phyloP scores from a whole-genome alignment of 1,140 invertebrate genomes.

The Macrosteles quadrilineatus region DNA sequence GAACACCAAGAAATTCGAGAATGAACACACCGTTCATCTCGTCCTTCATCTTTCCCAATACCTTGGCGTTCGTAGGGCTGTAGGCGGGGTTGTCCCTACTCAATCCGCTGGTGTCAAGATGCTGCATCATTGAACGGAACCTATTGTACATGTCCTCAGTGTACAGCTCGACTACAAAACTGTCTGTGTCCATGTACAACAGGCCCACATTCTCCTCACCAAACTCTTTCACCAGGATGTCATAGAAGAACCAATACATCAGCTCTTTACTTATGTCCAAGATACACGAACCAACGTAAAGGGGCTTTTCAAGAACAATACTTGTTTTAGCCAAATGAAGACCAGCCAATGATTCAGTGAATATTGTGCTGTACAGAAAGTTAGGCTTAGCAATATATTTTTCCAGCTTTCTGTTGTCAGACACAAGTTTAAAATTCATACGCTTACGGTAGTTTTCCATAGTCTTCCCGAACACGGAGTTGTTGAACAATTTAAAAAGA shows the following conservation, averaged over 20 bases:
- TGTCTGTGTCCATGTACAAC: not conserved
- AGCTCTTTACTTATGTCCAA: constrained; percentile 36
- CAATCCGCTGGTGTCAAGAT: constrained; percentile 37
- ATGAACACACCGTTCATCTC: constrained; percentile 50
- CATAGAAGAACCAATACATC: constrained; percentile 38
- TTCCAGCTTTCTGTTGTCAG: constrained; percentile 23
- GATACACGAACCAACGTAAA: constrained; percentile 33
- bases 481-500: constrained; percentile 48
- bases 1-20: constrained; percentile 48
- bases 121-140: constrained; percentile 1
- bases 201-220: not conserved
- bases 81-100: constrained; percentile 9
- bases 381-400: constrained; percentile 29
- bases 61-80: constrained; percentile 48
- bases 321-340: constrained; percentile 19
- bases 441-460: constrained; percentile 46
- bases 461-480: constrained; percentile 46
- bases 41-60: constrained; percentile 54
- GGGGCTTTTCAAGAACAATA: constrained; percentile 32
- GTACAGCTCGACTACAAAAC: constrained; percentile 21
- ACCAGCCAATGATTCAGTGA: constrained; percentile 31
- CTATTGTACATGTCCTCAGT: constrained; percentile 30
- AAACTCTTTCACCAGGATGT: not conserved
- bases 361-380: constrained; percentile 29
- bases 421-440: constrained; percentile 42